Conservation (phyloP, 2,888 invertebrate genomes). For the Mythimna albipuncta region DNA sequence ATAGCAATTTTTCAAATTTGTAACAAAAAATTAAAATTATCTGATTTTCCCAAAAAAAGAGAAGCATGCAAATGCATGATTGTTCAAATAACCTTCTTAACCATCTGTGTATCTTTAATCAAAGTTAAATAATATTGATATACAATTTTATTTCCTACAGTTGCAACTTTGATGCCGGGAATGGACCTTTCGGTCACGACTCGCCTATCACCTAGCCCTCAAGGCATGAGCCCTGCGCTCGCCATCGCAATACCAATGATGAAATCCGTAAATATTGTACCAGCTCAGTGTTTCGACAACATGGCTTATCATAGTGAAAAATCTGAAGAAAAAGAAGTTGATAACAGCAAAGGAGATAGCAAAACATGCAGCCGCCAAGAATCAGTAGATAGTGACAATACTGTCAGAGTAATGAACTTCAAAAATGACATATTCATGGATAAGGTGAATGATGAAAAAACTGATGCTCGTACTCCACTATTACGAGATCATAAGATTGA, state of each 20-base stretch:
- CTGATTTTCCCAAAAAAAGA: slow-evolving; percentile 30
- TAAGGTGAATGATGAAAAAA: slow-evolving; percentile 80
- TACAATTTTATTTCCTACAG: slow-evolving; percentile 74
- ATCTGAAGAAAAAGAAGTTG: slow-evolving; percentile 71
- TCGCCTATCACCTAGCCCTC: slow-evolving; percentile 92
- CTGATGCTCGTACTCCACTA: slow-evolving; percentile 85
- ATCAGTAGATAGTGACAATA: slow-evolving; percentile 82
- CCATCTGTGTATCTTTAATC: slow-evolving; percentile 20
- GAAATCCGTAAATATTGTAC: slow-evolving; percentile 89
- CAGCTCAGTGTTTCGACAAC: slow-evolving; percentile 88
- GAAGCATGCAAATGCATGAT: slow-evolving; percentile 72
- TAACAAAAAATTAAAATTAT: slow-evolving; percentile 7
- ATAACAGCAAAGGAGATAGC: slow-evolving; percentile 71
- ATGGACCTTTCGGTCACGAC: slow-evolving; percentile 92
- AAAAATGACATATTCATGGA: slow-evolving; percentile 83
- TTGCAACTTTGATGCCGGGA: slow-evolving; percentile 89
- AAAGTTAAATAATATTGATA: slow-evolving; percentile 28
- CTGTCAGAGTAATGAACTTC: slow-evolving; percentile 81
- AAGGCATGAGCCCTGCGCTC: slow-evolving; percentile 92
- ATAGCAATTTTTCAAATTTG: slow-evolving; percentile 26
- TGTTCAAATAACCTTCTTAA: slow-evolving; percentile 50
- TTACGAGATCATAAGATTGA: slow-evolving; percentile 87
- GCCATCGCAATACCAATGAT: slow-evolving; percentile 92
- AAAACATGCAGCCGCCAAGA: slow-evolving; percentile 80
- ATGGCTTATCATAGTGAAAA: slow-evolving; percentile 86